Evolutionary conservation across 35 echinoderm and acorn worm species (phyloP), one percentile per base, ranked within the genome.

Genomic region (Patiria miniata): DNA sequence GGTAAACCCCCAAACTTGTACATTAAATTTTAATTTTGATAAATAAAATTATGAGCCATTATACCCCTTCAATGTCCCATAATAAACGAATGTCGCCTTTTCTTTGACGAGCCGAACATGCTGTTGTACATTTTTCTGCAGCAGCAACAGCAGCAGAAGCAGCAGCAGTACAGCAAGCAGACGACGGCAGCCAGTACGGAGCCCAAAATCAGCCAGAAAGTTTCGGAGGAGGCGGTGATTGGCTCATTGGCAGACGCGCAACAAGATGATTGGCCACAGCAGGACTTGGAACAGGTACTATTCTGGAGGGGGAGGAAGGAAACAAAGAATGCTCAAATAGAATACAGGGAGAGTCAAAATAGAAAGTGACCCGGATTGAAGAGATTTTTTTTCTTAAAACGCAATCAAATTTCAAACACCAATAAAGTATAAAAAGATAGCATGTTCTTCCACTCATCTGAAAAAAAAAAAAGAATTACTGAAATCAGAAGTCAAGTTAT

Each of bases 141-240:
- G 65, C 65, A 73, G 65, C 65, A 73, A 34, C 65, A 73, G 9
- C 65, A 73, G 26, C 65, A 73, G 1, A 26, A 73, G 9, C 65
- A 73, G 65, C 65, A 73, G 34, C 65, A 73, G 65, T 73, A 73
- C 65, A 73, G 65, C 29, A 73, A 7, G 65, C 65, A 73, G 3
- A 73, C 0, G 10, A 73, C 65, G 0, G 26, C 29, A 73, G 65
- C 65, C 14, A 73, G 3, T 73, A 36, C 65, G 14, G 65, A 8
- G 34, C 65, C 65, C 26, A 73, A 18, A 30, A 73, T 73, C 22
- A 73, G 9, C 65, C 65, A 73, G 65, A 73, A 73, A 30, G 29
- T 73, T 0, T 69, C 21, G 21, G 22, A 7, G 14, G 65, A 26
- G 34, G 65, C 22, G 14, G 29, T 73, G 26, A 34, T 14, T 1